Base-by-base conservation (phyloP, 2,888 invertebrate genomes). In the Thymelicus lineola region DNA sequence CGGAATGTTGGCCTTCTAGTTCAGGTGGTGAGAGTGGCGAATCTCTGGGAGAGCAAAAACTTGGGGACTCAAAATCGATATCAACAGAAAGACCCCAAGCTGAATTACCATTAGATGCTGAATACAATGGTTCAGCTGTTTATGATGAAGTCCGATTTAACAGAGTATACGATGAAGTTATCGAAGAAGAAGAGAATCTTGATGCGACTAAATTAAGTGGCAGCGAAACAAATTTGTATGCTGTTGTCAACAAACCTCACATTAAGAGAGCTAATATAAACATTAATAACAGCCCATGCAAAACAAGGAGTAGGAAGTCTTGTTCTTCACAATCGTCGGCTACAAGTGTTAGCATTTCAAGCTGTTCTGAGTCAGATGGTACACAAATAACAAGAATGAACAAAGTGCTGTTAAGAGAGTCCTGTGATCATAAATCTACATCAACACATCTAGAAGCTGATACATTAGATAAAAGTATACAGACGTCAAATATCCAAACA, bases 1-100 rank as follows among this genome's bases (percentile, higher is more conserved):
- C 97, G 1, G 96, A 97, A 77, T 97, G 96, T 82, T 97, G 97
- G 97, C 97, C 96, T 5, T 95, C 94, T 20, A 95, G 95, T 76
- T 94, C 94, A 70, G 95, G 95, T 73, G 95, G 95, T 55, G 95
- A 95, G 77, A 95, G 95, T 74, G 95, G 94, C 59, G 95, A 95
- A 75, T 94, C 94, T 2, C 94, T 94, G 71, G 94, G 94, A 72
- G 89, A 94, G n/a, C 87, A 85, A 74, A 91, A 86, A 83, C 75
- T 82, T 48, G 75, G 73, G 46, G 88, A 88, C 74, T 80, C 78
- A 3, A 89, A 85, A 80, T 80, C 79, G 61, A 71, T 77, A 58
- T 79, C 76, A 61, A 70, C 76, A 53, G 92, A 91, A 66, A 83
- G 91, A 45, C 88, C 91, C 17, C 94, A 94, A 84, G 89, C 94